phyloP scores from a whole-genome alignment of 2,797 vertebrate species.

The Alcedo quadribrachys region DNA sequence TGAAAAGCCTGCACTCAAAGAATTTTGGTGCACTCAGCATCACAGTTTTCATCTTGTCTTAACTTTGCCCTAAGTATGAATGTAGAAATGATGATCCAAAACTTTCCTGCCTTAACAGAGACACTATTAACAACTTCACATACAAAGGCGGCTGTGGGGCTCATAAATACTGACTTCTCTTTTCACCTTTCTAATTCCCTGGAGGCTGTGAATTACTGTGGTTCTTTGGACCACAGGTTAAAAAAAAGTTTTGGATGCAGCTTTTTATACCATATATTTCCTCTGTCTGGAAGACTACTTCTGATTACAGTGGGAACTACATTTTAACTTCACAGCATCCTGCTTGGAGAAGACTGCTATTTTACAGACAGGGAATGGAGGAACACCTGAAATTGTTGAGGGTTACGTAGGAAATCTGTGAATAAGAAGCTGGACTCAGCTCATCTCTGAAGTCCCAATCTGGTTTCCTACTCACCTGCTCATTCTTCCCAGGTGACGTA shows the following conservation, averaged over 20 bases:
- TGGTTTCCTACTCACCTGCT: not conserved
- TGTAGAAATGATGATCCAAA: not conserved
- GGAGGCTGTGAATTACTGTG: not conserved
- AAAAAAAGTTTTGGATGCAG: not conserved
- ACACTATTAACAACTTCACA: not conserved
- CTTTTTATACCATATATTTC: not conserved
- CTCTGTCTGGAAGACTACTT: not conserved
- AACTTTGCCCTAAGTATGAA: not conserved
- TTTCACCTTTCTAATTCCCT: not conserved
- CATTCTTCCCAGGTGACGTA: not conserved
- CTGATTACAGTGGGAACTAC: not conserved
- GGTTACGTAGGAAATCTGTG: not conserved
- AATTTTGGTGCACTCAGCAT: not conserved
- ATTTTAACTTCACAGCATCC: not conserved
- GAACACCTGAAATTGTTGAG: not conserved
- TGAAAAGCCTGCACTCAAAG: not conserved
- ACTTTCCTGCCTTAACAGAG: not conserved
- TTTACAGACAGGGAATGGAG: not conserved
- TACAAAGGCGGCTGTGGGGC: not conserved
- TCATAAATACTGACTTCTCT: not conserved
- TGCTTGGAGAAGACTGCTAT: not conserved
- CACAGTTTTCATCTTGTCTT: fast-evolving
- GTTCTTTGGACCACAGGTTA: not conserved
- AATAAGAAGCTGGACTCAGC: not conserved
- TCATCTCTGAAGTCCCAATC: not conserved